Evolutionary conservation across 2,797 vertebrate species (phyloP).

Genomic region (Darevskia nairensis): DNA sequence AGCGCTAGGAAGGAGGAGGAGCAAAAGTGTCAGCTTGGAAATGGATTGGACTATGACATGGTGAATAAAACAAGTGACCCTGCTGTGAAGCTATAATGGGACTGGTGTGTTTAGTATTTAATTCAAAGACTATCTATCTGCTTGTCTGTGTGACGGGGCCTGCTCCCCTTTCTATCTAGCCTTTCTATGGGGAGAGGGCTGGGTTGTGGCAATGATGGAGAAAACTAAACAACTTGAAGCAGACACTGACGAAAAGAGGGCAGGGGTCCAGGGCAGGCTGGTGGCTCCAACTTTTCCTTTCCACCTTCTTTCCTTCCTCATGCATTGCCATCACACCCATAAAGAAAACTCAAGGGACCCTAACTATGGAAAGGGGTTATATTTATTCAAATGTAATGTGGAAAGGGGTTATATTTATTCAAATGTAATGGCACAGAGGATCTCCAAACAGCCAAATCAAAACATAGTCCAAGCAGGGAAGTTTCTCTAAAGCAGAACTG

Average conservation of each 20-base stretch:
- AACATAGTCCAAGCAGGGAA: too few relatives aligned
- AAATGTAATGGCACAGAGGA: too few relatives aligned
- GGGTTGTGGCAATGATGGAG: neutral
- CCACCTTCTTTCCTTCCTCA: too few relatives aligned
- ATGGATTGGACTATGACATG: conserved; percentile 38
- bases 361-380: too few relatives aligned
- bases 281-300: neutral
- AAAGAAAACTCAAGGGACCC: too few relatives aligned
- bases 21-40: conserved; percentile 38
- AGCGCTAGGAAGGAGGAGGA: conserved; percentile 33
- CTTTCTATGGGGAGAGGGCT: neutral
- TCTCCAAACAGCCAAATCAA: too few relatives aligned
- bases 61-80: conserved; percentile 52
- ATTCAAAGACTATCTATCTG: neutral
- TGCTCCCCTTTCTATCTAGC: neutral
- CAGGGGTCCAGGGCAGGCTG: neutral
- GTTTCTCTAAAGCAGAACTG: too few relatives aligned
- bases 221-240: neutral
- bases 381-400: too few relatives aligned
- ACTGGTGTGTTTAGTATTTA: conserved; percentile 11
- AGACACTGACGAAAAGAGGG: neutral
- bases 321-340: too few relatives aligned
- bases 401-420: too few relatives aligned
- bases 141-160: neutral
- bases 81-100: neutral